A percentile compares a stretch with the other conserved stretches of the same genome.
These are phyloP conservation scores for Bufo gargarizans DNA, from an alignment of 2,113 vertebrate genomes.

Conservation along the genomic window DNA sequence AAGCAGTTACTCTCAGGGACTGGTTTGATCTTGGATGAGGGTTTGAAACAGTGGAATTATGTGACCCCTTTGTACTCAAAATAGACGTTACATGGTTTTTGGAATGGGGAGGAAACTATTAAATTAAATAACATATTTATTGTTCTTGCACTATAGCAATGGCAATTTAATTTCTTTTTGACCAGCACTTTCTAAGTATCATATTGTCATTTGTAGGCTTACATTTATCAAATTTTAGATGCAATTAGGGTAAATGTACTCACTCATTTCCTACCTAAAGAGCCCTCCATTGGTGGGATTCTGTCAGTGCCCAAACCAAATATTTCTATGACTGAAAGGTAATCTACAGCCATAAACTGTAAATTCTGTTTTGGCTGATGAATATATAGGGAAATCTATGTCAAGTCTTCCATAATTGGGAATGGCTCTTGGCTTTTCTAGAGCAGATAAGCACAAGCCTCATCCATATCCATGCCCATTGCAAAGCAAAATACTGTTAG, in stretches of 20 bases:
- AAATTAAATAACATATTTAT: slow-evolving; percentile 35
- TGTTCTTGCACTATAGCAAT: neutral
- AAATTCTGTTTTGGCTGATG: neutral
- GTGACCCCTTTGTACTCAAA: slow-evolving; percentile 28
- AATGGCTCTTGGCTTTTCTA: neutral
- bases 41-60: slow-evolving; percentile 35
- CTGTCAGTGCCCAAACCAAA: neutral
- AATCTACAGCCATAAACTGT: neutral
- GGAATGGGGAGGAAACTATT: slow-evolving; percentile 33
- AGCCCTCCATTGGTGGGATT: neutral
- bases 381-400: neutral
- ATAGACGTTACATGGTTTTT: slow-evolving; percentile 26
- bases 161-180: slow-evolving; percentile 22
- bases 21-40: slow-evolving; percentile 28
- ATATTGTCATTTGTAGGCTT: neutral
- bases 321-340: neutral
- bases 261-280: slow-evolving; percentile 14
- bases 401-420: neutral
- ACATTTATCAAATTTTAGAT: slow-evolving; percentile 12
- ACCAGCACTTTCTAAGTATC: slow-evolving; percentile 5
- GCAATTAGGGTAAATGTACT: slow-evolving; percentile 27
- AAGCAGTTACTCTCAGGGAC: slow-evolving; percentile 26
- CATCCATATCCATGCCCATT: neutral
- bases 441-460: neutral
- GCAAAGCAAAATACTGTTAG: neutral